phyloP scores from a whole-genome alignment of 53 echinoderm and acorn worm species.

The Paracentrotus lividus region DNA sequence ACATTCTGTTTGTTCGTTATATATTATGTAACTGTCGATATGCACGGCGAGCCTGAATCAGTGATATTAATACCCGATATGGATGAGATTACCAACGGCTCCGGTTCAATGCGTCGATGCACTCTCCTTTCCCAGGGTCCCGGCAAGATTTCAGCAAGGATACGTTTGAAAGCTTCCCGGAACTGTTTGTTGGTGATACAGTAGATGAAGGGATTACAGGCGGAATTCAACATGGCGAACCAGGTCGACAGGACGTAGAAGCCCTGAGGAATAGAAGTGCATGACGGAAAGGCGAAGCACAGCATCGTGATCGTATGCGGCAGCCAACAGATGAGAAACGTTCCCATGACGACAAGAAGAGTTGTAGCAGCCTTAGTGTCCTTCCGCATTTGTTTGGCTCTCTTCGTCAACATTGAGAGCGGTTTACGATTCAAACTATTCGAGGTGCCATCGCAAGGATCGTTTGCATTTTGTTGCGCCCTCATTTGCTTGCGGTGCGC shows the following conservation, averaged over 20 bases:
- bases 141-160: neutral
- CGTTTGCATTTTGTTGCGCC: neutral
- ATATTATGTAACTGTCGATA: too few relatives aligned
- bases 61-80: neutral
- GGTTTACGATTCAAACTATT: neutral
- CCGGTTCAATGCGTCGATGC: constrained; percentile 22
- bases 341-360: constrained; percentile 87
- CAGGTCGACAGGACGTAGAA: constrained; percentile 79
- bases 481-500: constrained; percentile 79
- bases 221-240: constrained; percentile 89
- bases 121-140: neutral
- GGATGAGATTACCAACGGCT: neutral
- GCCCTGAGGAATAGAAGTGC: constrained; percentile 72
- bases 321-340: constrained; percentile 88
- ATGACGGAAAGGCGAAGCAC: constrained; percentile 74
- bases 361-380: constrained; percentile 90
- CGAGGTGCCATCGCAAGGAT: neutral
- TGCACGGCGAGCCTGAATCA: too few relatives aligned
- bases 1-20: too few relatives aligned
- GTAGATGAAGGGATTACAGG: constrained; percentile 90
- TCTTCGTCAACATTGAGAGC: neutral
- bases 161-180: constrained; percentile 64
- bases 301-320: constrained; percentile 79
- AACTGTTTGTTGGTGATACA: constrained; percentile 76
- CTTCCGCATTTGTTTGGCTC: constrained; percentile 74